phyloP scores from a whole-genome alignment of 2,113 vertebrate species.

The Cygnus buccinator region DNA sequence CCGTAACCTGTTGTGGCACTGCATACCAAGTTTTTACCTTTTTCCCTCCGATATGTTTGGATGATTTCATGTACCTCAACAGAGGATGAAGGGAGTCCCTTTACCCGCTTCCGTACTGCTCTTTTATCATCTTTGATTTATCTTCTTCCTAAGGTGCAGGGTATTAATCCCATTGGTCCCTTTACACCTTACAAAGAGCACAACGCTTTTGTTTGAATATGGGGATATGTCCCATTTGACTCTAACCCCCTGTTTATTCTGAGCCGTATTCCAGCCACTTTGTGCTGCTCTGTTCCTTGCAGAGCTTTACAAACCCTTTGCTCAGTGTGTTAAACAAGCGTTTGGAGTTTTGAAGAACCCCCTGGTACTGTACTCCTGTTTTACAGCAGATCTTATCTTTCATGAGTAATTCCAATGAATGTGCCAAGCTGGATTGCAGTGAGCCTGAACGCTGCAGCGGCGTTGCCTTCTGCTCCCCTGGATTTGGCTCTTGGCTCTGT shows the following conservation, averaged over 20 bases:
- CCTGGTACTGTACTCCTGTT: neutral
- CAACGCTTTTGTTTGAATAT: neutral
- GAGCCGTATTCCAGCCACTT: neutral
- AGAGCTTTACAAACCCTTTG: neutral
- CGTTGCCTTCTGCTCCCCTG: neutral
- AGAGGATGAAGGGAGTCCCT: neutral
- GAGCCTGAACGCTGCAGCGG: neutral
- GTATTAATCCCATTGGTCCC: neutral
- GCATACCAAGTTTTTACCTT: accelerated
- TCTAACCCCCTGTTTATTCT: neutral
- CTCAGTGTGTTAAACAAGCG: neutral
- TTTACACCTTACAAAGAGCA: neutral
- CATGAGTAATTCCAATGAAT: neutral
- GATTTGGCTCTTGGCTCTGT: neutral
- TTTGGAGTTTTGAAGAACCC: neutral
- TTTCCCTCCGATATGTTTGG: neutral
- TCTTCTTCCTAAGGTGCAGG: neutral
- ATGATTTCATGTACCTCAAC: neutral
- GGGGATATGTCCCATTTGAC: neutral
- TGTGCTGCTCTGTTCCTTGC: neutral
- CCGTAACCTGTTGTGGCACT: accelerated
- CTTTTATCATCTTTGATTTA: neutral
- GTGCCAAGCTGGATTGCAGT: neutral
- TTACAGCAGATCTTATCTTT: neutral
- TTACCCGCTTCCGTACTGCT: neutral